Conservation (phyloP, 2,888 invertebrate species). For the Ptilodon capucinus region DNA sequence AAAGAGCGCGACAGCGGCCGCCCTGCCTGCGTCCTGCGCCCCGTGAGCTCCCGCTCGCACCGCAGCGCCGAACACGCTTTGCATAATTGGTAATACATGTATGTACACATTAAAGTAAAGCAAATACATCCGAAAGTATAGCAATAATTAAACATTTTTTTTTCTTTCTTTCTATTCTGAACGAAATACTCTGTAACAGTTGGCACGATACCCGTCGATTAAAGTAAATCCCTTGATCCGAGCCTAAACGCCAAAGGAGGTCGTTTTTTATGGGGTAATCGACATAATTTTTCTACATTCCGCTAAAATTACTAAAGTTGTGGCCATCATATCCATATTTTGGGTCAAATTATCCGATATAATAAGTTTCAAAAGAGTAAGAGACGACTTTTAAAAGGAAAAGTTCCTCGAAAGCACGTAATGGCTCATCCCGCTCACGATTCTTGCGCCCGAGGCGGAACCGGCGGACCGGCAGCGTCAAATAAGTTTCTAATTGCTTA, state of each 20-base stretch:
- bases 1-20: constrained; percentile 76
- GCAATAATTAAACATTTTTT: not conserved
- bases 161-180: too few species aligned
- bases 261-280: constrained; percentile 68
- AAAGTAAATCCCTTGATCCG: constrained; percentile 47
- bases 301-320: constrained; percentile 75
- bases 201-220: too few species aligned
- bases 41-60: constrained; percentile 51
- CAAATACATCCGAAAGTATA: constrained; percentile 44
- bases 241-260: constrained; percentile 56
- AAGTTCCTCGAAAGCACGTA: constrained; percentile 79
- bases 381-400: constrained; percentile 81
- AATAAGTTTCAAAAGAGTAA: constrained; percentile 80
- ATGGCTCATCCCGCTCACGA: constrained; percentile 81
- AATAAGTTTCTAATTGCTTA: constrained; percentile 83
- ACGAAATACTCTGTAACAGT: too few species aligned
- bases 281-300: constrained; percentile 60
- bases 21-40: constrained; percentile 45
- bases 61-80: constrained; percentile 76
- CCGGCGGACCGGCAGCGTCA: constrained; percentile 79
- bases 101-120: constrained; percentile 47
- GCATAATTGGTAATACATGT: constrained; percentile 81
- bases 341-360: constrained; percentile 77
- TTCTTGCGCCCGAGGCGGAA: constrained; percentile 74
- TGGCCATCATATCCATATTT: constrained; percentile 77